Evolutionary conservation across 92 coral and sea anemone genomes (phyloP), one percentile per base, ranked within the genome.

Genomic region (Meandrina meandrites): DNA sequence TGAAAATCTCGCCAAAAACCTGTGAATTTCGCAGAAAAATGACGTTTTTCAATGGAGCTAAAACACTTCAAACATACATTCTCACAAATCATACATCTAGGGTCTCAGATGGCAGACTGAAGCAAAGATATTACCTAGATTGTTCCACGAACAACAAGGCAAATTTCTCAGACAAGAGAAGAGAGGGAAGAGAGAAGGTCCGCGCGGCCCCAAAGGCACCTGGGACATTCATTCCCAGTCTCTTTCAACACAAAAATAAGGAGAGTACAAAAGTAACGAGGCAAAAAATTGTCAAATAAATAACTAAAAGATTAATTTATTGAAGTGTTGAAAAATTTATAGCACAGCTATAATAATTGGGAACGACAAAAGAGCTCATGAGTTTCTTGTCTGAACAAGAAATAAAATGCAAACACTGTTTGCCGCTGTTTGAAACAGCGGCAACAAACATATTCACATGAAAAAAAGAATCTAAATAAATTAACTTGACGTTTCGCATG

Each of bases 1-100:
- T 62, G 82, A 48, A 77, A 85, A 85, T 64, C 88, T 85, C 53
- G 72, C 66, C 45, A 76, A 60, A 70, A 76, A 30, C 88, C 88
- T 77, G 12, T 5, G 28, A 75, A 57, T 78, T 62, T 57, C 45
- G 32, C 51, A 76, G 62, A 45, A 35, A 72, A 72, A 51, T 48
- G 68, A 34, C 12, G 13, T 56, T 40, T 14, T 48, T 53, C 18
- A n/a, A 34, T 22, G 28, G 34, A 36, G 8, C 27, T 13, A 31
- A 21, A 34, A 75, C 22, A 42, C 28, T 18, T 24, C 14, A 71
- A 31, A 60, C 40, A 58, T 45, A 8, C 1, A 40, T 17, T 40
- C 75, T 3, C 21, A 16, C 19, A 30, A 60, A 31, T 22, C 0
- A 32, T 28, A 12, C 35, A 48, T 35, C 60, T 35, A 0, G 53